Evolutionary conservation across 2,113 vertebrate species (phyloP), one percentile per base, ranked within the genome.

Genomic region (Gallinago undulata): DNA sequence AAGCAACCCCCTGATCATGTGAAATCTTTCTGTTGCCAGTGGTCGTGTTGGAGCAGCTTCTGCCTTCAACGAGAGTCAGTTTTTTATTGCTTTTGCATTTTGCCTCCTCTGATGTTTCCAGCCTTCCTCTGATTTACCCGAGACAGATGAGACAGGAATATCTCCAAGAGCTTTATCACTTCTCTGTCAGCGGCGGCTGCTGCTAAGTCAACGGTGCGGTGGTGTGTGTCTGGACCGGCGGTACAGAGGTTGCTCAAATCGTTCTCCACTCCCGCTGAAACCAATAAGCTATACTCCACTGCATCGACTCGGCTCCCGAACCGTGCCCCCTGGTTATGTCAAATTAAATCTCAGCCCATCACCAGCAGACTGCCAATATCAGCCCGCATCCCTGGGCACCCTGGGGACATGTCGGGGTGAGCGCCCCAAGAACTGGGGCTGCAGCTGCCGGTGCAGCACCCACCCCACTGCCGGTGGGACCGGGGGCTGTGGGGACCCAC

Each of bases 221-320:
- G 89, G 93, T 78, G 95, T 96, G 97, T 97, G 94, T 96, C 97
- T 72, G 80, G 63, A n/a, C 76, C 41, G 55, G 74, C 39, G 6
- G 48, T 47, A 35, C 69, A 31, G 90, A 64, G 94, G 96, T 89
- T 95, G 95, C 94, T 96, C 95, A 72, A 72, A 86, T 84, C 51
- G 4, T 88, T 96, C 94, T 92, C 87, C 10, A 50, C 90, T 95
- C 96, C 97, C 97, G 19, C 45, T 74, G 97, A 95, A 97, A 95
- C 97, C 96, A 97, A 95, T 97, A 96, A 97, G 88, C 96, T 87
- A 47, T 10, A 60, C 94, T 97, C 89, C 89, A 11, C 67, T 69
- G 96, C 96, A 39, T 55, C 68, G 28, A 45, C 35, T 69, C 80
- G 10, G 31, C 33, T 96, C 84, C 83, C 27, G 15, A 79, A 24